These are phyloP conservation scores for Nomada goodeniana DNA, from an alignment of 2,888 invertebrate genomes.

Conservation along the genomic window DNA sequence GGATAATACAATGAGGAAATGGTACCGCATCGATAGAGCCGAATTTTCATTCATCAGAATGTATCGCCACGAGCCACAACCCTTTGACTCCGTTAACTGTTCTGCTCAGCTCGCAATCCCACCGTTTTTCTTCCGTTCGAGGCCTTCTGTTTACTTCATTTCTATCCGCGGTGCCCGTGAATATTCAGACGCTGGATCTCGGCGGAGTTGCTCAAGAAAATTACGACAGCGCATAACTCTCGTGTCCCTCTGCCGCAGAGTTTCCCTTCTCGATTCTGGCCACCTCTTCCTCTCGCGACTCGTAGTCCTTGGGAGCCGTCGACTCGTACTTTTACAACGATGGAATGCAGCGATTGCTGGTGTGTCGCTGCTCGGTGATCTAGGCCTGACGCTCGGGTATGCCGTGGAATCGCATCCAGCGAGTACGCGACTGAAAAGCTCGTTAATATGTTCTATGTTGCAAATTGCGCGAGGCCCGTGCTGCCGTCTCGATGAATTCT, in stretches of 20 bases:
- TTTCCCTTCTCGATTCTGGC: constrained; percentile 68
- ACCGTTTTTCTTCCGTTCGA: neutral
- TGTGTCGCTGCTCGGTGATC: constrained; percentile 60
- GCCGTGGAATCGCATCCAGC: constrained; percentile 43
- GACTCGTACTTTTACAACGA: constrained; percentile 71
- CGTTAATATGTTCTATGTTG: constrained; percentile 34
- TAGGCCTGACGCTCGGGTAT: constrained; percentile 56
- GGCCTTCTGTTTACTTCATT: neutral
- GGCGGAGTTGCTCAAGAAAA: constrained; percentile 71
- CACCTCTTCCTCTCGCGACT: constrained; percentile 55
- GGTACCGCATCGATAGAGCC: too few relatives aligned
- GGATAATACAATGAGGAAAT: neutral
- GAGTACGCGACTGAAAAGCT: constrained; percentile 11
- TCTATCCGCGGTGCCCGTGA: constrained; percentile 32
- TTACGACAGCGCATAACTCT: constrained; percentile 69
- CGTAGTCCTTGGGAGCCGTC: constrained; percentile 71
- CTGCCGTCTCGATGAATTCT: neutral
- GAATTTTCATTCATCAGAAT: too few relatives aligned
- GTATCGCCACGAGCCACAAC: too few relatives aligned
- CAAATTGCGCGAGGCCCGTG: constrained; percentile 27
- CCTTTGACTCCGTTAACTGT: too few relatives aligned
- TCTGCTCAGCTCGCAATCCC: neutral
- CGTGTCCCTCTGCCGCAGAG: constrained; percentile 54
- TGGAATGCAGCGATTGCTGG: constrained; percentile 71
- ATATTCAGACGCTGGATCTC: constrained; percentile 30